Conservation (phyloP, 2,888 invertebrate species). For the Xanthorhoe spadicearia region DNA sequence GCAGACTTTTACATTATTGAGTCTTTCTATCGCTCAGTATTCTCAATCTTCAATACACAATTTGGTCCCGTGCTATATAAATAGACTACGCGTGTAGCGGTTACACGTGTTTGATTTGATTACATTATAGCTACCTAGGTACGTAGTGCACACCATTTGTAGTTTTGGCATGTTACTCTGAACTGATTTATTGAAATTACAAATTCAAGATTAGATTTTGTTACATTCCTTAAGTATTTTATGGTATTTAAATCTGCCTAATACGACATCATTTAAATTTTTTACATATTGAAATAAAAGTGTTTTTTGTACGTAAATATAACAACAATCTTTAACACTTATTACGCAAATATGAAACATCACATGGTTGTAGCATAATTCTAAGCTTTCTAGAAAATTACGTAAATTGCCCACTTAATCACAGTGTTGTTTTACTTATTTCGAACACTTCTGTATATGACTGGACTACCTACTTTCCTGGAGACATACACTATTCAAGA, state of each 20-base stretch:
- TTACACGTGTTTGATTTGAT: slow-evolving; percentile 37
- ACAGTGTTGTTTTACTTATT: neutral
- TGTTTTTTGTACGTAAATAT: neutral
- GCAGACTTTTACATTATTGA: neutral
- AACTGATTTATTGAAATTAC: slow-evolving; percentile 22
- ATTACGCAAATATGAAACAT: slow-evolving; percentile 14
- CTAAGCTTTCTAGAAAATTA: slow-evolving; percentile 16
- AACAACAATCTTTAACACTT: slow-evolving; percentile 6
- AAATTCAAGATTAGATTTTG: slow-evolving; percentile 1
- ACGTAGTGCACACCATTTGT: slow-evolving; percentile 23
- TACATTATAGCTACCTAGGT: slow-evolving; percentile 20
- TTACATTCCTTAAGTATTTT: neutral
- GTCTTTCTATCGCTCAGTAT: slow-evolving; percentile 25
- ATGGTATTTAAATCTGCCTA: neutral
- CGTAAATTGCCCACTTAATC: slow-evolving; percentile 9
- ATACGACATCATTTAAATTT: neutral
- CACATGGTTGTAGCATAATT: neutral
- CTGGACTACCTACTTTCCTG: neutral
- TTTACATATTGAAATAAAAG: neutral
- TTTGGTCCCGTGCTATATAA: slow-evolving; percentile 25
- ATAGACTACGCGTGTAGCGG: slow-evolving; percentile 30
- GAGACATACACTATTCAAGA: neutral
- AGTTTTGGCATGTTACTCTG: slow-evolving; percentile 32
- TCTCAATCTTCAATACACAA: slow-evolving; percentile 23
- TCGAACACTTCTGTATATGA: neutral